These are phyloP conservation scores for Leucoraja erinaceus DNA, from an alignment of 2,113 vertebrate genomes.

Conservation along the genomic window DNA sequence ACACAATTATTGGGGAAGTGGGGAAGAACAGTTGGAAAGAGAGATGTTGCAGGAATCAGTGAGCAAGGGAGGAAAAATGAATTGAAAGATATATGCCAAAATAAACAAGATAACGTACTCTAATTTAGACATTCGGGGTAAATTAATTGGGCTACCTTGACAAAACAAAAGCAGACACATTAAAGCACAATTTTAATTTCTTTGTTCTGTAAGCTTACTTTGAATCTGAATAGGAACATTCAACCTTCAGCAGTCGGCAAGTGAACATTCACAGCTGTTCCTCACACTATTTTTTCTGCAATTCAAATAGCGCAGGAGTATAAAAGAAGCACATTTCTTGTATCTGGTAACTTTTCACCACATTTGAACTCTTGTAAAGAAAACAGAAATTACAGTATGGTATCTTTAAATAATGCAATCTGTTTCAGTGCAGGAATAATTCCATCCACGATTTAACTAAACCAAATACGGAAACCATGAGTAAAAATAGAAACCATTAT, in stretches of 20 bases:
- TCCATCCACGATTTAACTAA: background rate
- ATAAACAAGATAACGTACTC: background rate
- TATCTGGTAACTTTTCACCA: background rate
- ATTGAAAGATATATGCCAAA: background rate
- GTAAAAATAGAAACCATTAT: conserved; percentile 27
- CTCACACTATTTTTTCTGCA: background rate
- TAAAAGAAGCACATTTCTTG: conserved; percentile 13
- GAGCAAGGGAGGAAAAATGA: background rate
- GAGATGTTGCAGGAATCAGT: too few relatives aligned
- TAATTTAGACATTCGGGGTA: background rate
- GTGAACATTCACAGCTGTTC: background rate
- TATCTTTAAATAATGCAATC: background rate
- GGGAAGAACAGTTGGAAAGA: too few relatives aligned
- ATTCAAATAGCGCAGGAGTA: conserved; percentile 5
- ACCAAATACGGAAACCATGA: conserved; percentile 10
- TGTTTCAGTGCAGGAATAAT: background rate
- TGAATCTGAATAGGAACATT: background rate
- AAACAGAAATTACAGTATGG: background rate
- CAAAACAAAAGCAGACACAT: conserved; percentile 7
- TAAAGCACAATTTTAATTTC: background rate
- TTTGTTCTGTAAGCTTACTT: background rate
- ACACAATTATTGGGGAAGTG: background rate
- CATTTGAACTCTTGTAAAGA: background rate
- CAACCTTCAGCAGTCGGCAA: background rate
- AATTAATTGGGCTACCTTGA: background rate